Base-by-base conservation (phyloP, 53 echinoderm and acorn worm species). In the Temnopleurus reevesii region DNA sequence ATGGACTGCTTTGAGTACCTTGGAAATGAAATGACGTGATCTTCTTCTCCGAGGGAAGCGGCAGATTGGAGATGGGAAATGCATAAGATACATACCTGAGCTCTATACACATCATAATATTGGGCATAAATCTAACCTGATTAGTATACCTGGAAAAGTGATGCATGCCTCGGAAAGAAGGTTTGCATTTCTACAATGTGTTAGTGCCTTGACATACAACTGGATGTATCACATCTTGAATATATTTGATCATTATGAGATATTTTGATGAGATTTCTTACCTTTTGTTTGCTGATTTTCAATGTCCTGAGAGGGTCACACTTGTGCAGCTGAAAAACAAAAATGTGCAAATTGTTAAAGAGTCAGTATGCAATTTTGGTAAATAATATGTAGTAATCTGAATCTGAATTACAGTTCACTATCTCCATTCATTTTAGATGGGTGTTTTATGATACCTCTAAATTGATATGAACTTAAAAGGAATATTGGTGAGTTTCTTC, bases 251-350 rank as follows among this genome's bases (percentile, higher is more conserved):
- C 38, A 71, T 23, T 71, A 8, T 0, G 23, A 71, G 4, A 1
- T 2, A 41, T 21, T 36, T 4, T n/a, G 8, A 41, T 2, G 21
- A n/a, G 21, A 28, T 47, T 10, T 8, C 88, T 87, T 47, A 87
- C 88, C 88, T 87, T 64, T 4, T 46, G 7, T 36, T 87, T 87
- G 53, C 55, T 54, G 36, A 87, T 51, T 49, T 87, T 87, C 71
- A 87, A 45, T 33, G 65, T 66, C 88, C 46, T 87, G 30, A 87
- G 71, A 19, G 88, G 88, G 38, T 87, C 88, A 45, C 88, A 87
- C 47, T 87, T 87, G 36, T 87, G 46, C 53, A 53, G 19, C 88
- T 87, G 88, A 45, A 47, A 49, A 77, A 45, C 1, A 15, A 4
- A 47, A 46, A 47, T 28, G 15, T 10, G 29, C 12, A 47, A n/a